Evolutionary conservation across 2,888 invertebrate species (phyloP).

Genomic region (Pantelozetes paolii): DNA sequence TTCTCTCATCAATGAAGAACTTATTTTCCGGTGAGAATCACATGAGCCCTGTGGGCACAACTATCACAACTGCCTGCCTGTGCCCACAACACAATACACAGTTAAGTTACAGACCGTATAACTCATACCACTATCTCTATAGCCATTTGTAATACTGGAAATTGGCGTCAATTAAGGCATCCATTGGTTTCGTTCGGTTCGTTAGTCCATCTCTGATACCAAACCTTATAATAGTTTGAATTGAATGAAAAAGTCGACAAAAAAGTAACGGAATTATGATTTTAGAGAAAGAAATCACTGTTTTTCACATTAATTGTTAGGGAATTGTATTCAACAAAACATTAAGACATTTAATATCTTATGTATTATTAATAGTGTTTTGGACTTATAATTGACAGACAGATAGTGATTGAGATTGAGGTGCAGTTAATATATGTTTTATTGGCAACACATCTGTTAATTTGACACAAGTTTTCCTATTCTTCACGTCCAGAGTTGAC

Average conservation of each 20-base stretch:
- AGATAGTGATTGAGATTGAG: not conserved
- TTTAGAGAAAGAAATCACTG: not conserved
- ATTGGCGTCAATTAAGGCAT: constrained; percentile 24
- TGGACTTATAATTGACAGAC: not conserved
- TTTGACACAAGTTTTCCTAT: not conserved
- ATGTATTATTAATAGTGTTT: not conserved
- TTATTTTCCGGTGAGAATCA: constrained; percentile 32
- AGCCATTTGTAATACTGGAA: constrained; percentile 20
- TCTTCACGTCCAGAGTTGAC: constrained; percentile 15
- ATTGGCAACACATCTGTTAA: constrained; percentile 9
- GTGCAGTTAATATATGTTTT: constrained; percentile 2
- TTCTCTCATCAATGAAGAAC: not conserved
- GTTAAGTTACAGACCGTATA: not conserved
- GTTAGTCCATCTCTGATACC: constrained; percentile 27
- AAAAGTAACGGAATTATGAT: not conserved
- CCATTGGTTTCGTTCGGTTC: constrained; percentile 26
- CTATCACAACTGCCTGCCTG: not conserved
- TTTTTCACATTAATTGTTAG: not conserved
- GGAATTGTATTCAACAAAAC: not conserved
- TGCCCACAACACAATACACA: not conserved
- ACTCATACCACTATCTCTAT: not conserved
- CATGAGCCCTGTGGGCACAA: not conserved
- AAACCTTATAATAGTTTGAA: not conserved
- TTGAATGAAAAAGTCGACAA: not conserved
- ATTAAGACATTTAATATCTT: not conserved